Evolutionary conservation across 2,113 vertebrate species (phyloP).

Genomic region (Baryphthengus martii): DNA sequence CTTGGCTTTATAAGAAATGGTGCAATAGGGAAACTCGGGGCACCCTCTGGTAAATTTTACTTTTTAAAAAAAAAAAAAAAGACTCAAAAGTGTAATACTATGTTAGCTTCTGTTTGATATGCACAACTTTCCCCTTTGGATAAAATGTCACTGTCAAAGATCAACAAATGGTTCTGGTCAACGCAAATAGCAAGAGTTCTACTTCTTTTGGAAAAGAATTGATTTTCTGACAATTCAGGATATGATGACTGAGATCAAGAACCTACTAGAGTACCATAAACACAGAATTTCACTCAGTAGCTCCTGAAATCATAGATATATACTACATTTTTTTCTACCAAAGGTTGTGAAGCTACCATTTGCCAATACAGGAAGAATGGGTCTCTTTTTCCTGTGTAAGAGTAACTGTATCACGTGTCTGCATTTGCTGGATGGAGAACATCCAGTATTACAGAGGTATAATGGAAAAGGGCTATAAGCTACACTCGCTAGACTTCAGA

Average conservation of each 20-base stretch:
- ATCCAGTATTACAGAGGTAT: not conserved
- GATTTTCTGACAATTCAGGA: not conserved
- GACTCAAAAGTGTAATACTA: not conserved
- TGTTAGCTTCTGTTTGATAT: not conserved
- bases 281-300: not conserved
- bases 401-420: not conserved
- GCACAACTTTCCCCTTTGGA: not conserved
- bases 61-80: not conserved
- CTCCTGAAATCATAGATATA: not conserved
- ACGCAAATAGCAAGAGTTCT: not conserved
- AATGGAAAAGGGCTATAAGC: not conserved
- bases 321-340: not conserved
- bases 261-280: not conserved
- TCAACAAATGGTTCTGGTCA: not conserved
- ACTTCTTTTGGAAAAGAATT: not conserved
- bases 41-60: not conserved
- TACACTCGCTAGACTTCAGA: not conserved
- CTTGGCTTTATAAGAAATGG: conserved; percentile 32
- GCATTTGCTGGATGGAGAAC: not conserved
- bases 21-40: not conserved
- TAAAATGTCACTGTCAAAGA: not conserved
- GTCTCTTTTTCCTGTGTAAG: not conserved
- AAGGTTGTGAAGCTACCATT: not conserved
- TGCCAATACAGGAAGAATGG: not conserved
- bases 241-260: not conserved